phyloP scores from a whole-genome alignment of 2,797 vertebrate genomes.

The Amphiprion clarkii region DNA sequence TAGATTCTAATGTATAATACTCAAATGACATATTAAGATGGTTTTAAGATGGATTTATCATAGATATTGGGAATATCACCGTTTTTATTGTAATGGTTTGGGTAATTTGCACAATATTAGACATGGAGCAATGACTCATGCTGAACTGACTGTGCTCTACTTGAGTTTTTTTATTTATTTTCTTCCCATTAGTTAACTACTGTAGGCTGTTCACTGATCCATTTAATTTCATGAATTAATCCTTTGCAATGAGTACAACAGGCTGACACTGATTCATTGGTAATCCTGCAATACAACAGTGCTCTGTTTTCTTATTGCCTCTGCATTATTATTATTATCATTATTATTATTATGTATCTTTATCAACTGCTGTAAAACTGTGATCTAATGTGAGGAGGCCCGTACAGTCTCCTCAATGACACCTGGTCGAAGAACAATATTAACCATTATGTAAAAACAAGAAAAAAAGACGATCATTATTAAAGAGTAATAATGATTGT shows the following conservation, averaged over 20 bases:
- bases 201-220: conserved; percentile 36
- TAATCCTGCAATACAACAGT: conserved; percentile 76
- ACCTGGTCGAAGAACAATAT: conserved; percentile 69
- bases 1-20: conserved; percentile 85
- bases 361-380: conserved; percentile 83
- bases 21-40: conserved; percentile 69
- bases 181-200: conserved; percentile 5
- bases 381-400: conserved; percentile 73
- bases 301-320: conserved; percentile 73
- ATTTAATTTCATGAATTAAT: conserved; percentile 36
- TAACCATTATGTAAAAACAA: conserved; percentile 67
- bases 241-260: conserved; percentile 42
- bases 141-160: conserved; percentile 67
- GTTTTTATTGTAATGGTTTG: conserved; percentile 75
- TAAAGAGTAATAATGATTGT: conserved; percentile 76
- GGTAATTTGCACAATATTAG: conserved; percentile 77
- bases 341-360: conserved; percentile 58
- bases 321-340: conserved; percentile 56
- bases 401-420: conserved; percentile 52
- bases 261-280: conserved; percentile 64
- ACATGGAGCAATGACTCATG: conserved; percentile 54
- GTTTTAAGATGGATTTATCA: conserved; percentile 76
- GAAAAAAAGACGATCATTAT: conserved; percentile 68
- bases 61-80: conserved; percentile 68
- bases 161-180: conserved; percentile 37